Percentiles rank a stretch among this genome's conserved stretches.
phyloP scores from a whole-genome alignment of 53 echinoderm and acorn worm species.

The Henricia sp. region DNA sequence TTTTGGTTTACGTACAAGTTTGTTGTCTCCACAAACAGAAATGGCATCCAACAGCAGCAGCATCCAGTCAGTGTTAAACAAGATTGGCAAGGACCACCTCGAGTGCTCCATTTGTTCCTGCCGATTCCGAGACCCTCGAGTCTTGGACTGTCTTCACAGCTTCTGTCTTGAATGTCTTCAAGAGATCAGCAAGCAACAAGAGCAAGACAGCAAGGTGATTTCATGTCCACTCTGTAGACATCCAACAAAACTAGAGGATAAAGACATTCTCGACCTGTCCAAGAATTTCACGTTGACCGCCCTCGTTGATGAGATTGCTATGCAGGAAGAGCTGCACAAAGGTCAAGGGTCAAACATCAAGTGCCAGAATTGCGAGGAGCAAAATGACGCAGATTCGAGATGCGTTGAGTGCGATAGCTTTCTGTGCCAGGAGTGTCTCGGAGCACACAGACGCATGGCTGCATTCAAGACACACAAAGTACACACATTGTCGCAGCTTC shows the following conservation, averaged over 20 bases:
- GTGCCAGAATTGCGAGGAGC: conserved; percentile 52
- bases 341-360: conserved; percentile 36
- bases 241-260: conserved; percentile 3
- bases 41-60: conserved; percentile 14
- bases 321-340: conserved; percentile 37
- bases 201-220: background rate
- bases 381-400: conserved; percentile 39
- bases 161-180: conserved; percentile 51
- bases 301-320: conserved; percentile 41
- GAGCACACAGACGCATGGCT: conserved; percentile 43
- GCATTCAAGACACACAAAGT: conserved; percentile 14
- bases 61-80: conserved; percentile 3
- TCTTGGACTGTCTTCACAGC: conserved; percentile 52
- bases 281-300: conserved; percentile 35
- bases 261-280: conserved; percentile 26
- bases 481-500: conserved; percentile 18
- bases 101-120: conserved; percentile 45
- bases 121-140: conserved; percentile 28
- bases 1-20: background rate
- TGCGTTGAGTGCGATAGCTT: conserved; percentile 27
- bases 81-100: conserved; percentile 27
- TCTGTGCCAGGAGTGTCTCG: conserved; percentile 17
- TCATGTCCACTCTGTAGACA: conserved; percentile 43
- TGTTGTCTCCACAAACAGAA: background rate
- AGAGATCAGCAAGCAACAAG: conserved; percentile 1